A percentile compares a stretch with the other conserved stretches of the same genome.
phyloP scores from a whole-genome alignment of 2,888 invertebrate species.

The Campopleginae sp. region DNA sequence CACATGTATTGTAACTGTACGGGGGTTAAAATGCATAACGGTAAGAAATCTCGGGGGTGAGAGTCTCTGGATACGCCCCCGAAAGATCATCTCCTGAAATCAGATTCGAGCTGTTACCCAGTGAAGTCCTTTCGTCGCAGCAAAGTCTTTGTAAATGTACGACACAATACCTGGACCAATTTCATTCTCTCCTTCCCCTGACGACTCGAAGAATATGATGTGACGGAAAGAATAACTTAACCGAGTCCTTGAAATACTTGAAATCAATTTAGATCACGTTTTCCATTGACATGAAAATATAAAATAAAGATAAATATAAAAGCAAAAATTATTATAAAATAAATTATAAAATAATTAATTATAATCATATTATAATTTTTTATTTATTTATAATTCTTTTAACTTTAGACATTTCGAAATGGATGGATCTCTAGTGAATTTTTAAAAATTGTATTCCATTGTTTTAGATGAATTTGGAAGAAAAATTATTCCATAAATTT shows the following conservation, averaged over 20 bases:
- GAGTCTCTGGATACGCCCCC: conserved; percentile 77
- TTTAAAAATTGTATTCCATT: neutral
- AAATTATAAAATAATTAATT: too few species aligned
- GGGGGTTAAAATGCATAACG: conserved; percentile 68
- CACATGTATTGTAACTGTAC: conserved; percentile 17
- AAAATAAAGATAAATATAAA: too few species aligned
- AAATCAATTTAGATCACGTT: too few species aligned
- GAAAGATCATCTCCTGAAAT: conserved; percentile 76
- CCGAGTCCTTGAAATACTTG: too few species aligned
- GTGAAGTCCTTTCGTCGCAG: conserved; percentile 37
- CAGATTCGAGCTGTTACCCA: conserved; percentile 51
- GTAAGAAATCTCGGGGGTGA: conserved; percentile 71
- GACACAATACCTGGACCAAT: conserved; percentile 33
- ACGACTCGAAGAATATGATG: conserved; percentile 37
- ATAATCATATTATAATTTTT: too few species aligned
- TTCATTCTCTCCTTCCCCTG: conserved; percentile 31
- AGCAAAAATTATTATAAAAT: too few species aligned
- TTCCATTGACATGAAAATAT: too few species aligned
- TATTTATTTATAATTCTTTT: too few species aligned
- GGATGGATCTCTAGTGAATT: neutral
- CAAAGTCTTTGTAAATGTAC: conserved; percentile 41
- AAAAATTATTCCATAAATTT: neutral
- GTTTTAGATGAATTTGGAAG: neutral
- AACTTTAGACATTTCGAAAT: neutral
- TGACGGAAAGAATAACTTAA: conserved; percentile 43